Percentiles rank a stretch among this genome's conserved stretches.
Evolutionary conservation across 2,888 invertebrate species (phyloP).

Genomic region (Lycophotia porphyrea): DNA sequence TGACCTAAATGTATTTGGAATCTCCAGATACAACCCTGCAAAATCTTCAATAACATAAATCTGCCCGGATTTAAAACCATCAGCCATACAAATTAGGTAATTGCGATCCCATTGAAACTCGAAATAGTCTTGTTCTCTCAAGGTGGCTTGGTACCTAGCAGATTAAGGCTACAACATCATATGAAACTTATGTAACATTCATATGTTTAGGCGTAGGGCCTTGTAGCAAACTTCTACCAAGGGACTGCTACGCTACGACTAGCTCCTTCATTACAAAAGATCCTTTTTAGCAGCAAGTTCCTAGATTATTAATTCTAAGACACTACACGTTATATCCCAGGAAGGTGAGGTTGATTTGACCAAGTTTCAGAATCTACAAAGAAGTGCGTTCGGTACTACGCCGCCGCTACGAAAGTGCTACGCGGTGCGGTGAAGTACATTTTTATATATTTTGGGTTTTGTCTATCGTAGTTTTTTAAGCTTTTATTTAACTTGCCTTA

Average conservation of each 20-base stretch:
- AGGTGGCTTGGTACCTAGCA: background rate
- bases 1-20: background rate
- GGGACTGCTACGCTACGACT: background rate
- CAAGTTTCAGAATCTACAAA: background rate
- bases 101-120: background rate
- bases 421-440: slow-evolving; percentile 1
- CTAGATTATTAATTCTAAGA: background rate
- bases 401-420: slow-evolving; percentile 52
- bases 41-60: background rate
- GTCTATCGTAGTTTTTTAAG: background rate
- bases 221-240: slow-evolving; percentile 4
- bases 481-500: background rate
- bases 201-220: background rate
- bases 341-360: background rate
- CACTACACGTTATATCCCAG: background rate
- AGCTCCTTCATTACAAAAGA: background rate
- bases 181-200: background rate
- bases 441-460: background rate
- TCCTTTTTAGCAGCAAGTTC: too few relatives aligned
- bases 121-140: background rate
- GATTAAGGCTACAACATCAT: background rate
- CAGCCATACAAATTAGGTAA: background rate
- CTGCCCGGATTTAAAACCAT: background rate
- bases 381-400: slow-evolving; percentile 28
- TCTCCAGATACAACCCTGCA: background rate